Evolutionary conservation across 2,888 invertebrate species (phyloP).

Genomic region (Mactromeris polynyma): DNA sequence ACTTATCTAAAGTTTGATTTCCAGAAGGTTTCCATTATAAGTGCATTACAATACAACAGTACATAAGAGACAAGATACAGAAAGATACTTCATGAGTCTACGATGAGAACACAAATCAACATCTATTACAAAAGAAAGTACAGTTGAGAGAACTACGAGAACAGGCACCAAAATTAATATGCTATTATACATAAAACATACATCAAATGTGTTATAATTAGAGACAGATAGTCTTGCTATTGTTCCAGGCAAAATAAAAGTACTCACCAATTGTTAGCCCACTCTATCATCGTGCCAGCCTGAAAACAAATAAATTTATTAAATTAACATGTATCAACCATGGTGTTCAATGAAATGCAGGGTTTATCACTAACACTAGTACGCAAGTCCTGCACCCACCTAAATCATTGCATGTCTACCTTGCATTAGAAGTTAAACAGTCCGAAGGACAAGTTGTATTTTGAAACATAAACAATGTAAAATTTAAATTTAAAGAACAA

Average conservation of each 20-base stretch:
- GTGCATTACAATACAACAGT: neutral
- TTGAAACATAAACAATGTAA: no score
- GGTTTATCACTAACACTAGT: no score
- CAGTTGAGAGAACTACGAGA: neutral
- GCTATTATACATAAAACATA: neutral
- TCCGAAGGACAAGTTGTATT: no score
- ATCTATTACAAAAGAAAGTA: neutral
- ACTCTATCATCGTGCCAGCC: slow-evolving; percentile 99
- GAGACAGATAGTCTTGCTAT: neutral
- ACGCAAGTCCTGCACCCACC: no score
- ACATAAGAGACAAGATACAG: neutral
- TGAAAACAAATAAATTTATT: slow-evolving; percentile 82
- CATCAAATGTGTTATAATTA: neutral
- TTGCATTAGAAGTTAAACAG: no score
- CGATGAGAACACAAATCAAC: neutral
- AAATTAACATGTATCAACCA: no score
- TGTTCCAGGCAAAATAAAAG: neutral
- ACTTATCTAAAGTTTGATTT: no score
- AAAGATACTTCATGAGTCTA: neutral
- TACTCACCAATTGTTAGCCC: slow-evolving; percentile 97
- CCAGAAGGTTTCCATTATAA: no score
- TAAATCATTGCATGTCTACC: no score
- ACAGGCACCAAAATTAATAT: neutral
- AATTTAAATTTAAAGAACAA: no score
- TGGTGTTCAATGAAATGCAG: no score